Conservation (phyloP, 2,888 invertebrate species). For the Amphimallon solstitiale region DNA sequence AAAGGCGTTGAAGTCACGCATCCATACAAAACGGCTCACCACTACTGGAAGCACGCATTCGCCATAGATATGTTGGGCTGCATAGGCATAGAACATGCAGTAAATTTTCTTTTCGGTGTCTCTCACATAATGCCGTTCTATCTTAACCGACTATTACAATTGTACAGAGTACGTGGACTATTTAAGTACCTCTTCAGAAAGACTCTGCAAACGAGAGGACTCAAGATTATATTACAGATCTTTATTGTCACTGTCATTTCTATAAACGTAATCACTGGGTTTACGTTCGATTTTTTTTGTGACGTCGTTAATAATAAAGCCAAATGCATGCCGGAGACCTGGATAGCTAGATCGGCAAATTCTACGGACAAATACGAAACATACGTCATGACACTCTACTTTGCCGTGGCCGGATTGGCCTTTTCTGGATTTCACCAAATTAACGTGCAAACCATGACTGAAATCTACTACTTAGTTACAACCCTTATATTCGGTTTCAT, state of each 20-base stretch:
- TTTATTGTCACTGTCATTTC: slow-evolving; percentile 8
- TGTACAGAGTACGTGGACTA: slow-evolving; percentile 21
- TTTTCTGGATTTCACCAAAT: slow-evolving; percentile 14
- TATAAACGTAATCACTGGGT: not conserved
- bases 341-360: not conserved
- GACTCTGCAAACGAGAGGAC: not conserved
- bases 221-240: slow-evolving; percentile 7
- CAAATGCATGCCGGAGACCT: not conserved
- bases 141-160: slow-evolving; percentile 38
- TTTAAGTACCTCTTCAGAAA: slow-evolving; percentile 22
- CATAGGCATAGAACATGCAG: slow-evolving; percentile 44
- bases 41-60: slow-evolving; percentile 49
- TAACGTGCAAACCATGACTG: not conserved
- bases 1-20: slow-evolving; percentile 48
- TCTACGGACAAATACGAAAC: not conserved
- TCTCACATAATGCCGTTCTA: not conserved
- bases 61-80: slow-evolving; percentile 46
- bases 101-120: not conserved
- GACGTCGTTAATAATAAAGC: not conserved
- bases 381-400: not conserved
- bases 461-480: slow-evolving; percentile 1
- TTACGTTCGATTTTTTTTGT: slow-evolving; percentile 15
- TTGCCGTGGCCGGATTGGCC: slow-evolving; percentile 6
- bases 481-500: slow-evolving; percentile 16
- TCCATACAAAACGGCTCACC: slow-evolving; percentile 45